Base-by-base conservation (phyloP, 1,140 invertebrate genomes). In the Stegodyphus dumicola region DNA sequence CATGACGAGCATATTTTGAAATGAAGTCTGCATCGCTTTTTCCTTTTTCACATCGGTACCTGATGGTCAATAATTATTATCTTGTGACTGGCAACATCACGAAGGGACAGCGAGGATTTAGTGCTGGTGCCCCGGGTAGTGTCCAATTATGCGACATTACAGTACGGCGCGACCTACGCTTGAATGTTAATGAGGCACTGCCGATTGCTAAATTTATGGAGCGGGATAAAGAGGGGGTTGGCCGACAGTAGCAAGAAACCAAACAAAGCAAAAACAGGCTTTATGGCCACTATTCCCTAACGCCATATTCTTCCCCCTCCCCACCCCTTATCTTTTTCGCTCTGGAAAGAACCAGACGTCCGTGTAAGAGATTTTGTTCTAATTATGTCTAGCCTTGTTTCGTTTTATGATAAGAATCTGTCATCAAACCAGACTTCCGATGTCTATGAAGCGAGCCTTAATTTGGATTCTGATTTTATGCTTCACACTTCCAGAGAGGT, bases 61-160 rank as follows among this genome's bases (percentile, higher is more conserved):
- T 79, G 77, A 79, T 70, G 66, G 77, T 79, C 77, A 79, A 66
- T 79, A 79, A 79, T 79, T 79, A 79, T 79, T 54, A 79, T 79
- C 77, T 17, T 79, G 66, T 79, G 77, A 79, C 65, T 79, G 66
- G 70, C 77, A 79, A 79, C 77, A 70, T 79, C 70, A 65, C 56
- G 7, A 9, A 53, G 56, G 54, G 60, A 33, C 48, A 65, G 56
- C 9, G 64, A 66, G 66, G 66, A 79, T 79, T 79, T 79, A 79
- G 77, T 79, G 77, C 48, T 70, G 65, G 9, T 70, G 77, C 65
- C 77, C 65, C 77, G 13, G 66, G 64, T 65, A 48, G 56, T 64
- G 65, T 54, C 65, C 77, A 79, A 79, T 79, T 79, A 79, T 79
- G 77, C 77, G 65, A 79, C 77, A 79, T 79, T 79, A 79, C 77